phyloP scores from a whole-genome alignment of 2,888 invertebrate genomes.

The Epiblema foenella region DNA sequence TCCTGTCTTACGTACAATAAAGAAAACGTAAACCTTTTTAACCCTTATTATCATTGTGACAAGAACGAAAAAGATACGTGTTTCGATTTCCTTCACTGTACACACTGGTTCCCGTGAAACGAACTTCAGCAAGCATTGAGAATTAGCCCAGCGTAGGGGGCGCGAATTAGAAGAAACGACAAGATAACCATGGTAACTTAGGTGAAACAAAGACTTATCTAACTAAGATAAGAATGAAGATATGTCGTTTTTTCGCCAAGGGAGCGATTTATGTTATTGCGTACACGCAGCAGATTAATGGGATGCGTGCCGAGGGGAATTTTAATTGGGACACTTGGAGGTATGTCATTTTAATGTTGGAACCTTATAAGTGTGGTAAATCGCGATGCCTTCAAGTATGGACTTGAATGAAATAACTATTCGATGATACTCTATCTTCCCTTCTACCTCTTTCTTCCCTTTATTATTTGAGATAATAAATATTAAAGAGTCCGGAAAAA shows the following conservation, averaged over 20 bases:
- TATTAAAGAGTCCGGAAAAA: too few species aligned
- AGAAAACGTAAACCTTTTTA: too few species aligned
- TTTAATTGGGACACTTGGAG: conserved; percentile 59
- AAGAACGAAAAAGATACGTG: too few species aligned
- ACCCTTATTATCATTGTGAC: too few species aligned
- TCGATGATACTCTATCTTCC: too few species aligned
- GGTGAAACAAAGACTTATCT: conserved; percentile 7
- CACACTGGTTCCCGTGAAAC: not conserved
- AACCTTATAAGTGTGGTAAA: conserved; percentile 5
- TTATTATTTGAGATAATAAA: too few species aligned
- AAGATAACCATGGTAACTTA: conserved; percentile 62
- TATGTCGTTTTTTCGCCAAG: conserved; percentile 12
- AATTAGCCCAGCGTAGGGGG: conserved; percentile 45
- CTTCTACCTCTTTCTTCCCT: too few species aligned
- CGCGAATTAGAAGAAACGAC: conserved; percentile 74
- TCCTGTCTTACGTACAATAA: too few species aligned
- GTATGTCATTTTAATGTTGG: conserved; percentile 17
- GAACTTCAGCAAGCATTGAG: not conserved
- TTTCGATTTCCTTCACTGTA: too few species aligned
- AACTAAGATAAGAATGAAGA: conserved; percentile 11
- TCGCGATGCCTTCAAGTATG: not conserved
- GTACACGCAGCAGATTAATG: conserved; percentile 49
- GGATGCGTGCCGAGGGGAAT: conserved; percentile 59
- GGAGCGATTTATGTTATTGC: conserved; percentile 59
- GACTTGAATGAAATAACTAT: too few species aligned